Conservation (phyloP, 2,888 invertebrate genomes). For the Ethmia dodecea region DNA sequence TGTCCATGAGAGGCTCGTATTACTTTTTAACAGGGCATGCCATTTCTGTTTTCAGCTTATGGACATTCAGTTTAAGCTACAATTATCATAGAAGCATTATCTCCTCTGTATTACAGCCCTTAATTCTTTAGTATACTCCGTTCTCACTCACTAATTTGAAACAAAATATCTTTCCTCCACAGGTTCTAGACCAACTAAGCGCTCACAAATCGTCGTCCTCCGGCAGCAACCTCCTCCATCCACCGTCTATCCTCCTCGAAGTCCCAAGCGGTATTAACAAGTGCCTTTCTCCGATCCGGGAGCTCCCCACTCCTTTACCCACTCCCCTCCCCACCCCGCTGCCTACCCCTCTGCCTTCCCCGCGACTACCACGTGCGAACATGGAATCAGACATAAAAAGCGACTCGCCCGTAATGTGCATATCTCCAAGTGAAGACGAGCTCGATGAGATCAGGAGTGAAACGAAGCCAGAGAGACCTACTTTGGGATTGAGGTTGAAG, state of each 20-base stretch:
- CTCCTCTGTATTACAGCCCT: too few species aligned
- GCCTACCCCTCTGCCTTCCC: conserved; percentile 80
- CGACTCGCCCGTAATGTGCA: conserved; percentile 40
- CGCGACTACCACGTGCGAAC: conserved; percentile 58
- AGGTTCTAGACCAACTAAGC: conserved; percentile 82
- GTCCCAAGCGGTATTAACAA: conserved; percentile 85
- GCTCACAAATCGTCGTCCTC: conserved; percentile 78
- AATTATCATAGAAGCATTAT: conserved; percentile 11
- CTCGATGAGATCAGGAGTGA: conserved; percentile 58
- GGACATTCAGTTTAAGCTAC: too few species aligned
- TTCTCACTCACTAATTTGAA: too few species aligned
- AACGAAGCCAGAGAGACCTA: conserved; percentile 44
- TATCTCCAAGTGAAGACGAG: conserved; percentile 67
- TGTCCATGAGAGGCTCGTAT: too few species aligned
- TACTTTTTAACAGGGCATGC: too few species aligned
- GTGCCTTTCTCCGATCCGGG: conserved; percentile 88
- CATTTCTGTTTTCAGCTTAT: too few species aligned
- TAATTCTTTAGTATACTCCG: too few species aligned
- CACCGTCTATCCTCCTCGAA: conserved; percentile 86
- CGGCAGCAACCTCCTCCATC: conserved; percentile 81
- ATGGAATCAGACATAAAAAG: conserved; percentile 46
- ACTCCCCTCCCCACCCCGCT: conserved; percentile 80
- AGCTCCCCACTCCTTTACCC: conserved; percentile 85
- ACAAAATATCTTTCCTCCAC: too few species aligned
- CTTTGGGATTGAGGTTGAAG: conserved; percentile 53